Evolutionary conservation across 2,113 vertebrate genomes (phyloP).

Genomic region (Puffinus mauretanicus): DNA sequence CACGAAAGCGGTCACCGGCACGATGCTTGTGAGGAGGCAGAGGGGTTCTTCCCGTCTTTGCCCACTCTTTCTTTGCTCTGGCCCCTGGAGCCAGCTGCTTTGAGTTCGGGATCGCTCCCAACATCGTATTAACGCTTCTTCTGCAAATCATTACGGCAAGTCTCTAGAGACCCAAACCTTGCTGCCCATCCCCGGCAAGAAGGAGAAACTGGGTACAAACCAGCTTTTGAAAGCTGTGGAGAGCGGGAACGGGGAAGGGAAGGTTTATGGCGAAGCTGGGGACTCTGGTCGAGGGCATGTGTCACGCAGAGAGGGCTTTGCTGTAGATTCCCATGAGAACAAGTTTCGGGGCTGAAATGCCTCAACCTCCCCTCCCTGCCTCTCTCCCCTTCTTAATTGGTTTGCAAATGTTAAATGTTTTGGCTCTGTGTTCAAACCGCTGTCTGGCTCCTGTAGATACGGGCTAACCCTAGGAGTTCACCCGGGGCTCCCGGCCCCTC

Average conservation of each 20-base stretch:
- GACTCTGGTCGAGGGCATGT: neutral
- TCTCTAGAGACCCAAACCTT: neutral
- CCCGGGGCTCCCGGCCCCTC: neutral
- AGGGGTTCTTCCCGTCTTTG: neutral
- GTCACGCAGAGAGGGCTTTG: neutral
- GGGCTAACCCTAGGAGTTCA: neutral
- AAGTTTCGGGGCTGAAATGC: neutral
- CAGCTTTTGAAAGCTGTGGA: neutral
- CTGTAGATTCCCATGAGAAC: neutral
- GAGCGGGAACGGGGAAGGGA: neutral
- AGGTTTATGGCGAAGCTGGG: neutral
- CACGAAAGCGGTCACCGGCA: neutral
- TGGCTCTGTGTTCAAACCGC: neutral
- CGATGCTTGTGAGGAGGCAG: neutral
- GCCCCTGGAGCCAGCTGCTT: neutral
- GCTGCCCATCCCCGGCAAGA: neutral
- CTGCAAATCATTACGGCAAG: neutral
- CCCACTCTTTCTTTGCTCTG: neutral
- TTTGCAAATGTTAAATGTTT: neutral
- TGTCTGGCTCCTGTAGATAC: neutral
- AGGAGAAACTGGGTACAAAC: neutral
- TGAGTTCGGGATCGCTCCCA: neutral
- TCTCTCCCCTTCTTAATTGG: neutral
- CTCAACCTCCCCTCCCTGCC: neutral
- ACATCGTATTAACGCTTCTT: rapidly evolving